Evolutionary conservation across 2,888 invertebrate genomes (phyloP).

Genomic region (Arge pagana): DNA sequence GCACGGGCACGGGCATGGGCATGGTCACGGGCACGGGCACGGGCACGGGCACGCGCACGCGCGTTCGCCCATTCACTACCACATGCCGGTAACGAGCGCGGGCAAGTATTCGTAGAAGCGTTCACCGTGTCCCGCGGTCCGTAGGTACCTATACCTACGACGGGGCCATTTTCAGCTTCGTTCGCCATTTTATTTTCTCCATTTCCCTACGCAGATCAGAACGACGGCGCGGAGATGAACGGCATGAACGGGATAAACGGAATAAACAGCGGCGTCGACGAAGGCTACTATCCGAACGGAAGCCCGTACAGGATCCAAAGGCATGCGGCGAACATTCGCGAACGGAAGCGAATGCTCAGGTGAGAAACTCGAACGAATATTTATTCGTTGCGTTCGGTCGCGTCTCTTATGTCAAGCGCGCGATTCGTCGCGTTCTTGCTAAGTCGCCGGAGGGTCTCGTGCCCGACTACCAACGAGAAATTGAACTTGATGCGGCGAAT

Average conservation of each 20-base stretch:
- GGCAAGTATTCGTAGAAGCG: too few relatives aligned
- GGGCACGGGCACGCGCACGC: constrained; percentile 47
- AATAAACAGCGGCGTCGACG: constrained; percentile 56
- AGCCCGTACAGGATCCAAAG: constrained; percentile 87
- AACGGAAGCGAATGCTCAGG: constrained; percentile 98
- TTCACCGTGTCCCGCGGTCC: too few relatives aligned
- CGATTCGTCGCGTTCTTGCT: too few relatives aligned
- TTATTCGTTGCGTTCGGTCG: too few relatives aligned
- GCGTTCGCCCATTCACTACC: constrained; percentile 53
- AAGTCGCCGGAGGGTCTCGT: too few relatives aligned
- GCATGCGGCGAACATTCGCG: constrained; percentile 94
- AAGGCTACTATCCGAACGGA: constrained; percentile 68
- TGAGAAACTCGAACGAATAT: constrained; percentile 59
- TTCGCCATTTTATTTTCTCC: constrained; percentile 11
- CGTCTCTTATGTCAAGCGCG: too few relatives aligned
- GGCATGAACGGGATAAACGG: constrained; percentile 17
- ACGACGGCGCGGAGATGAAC: constrained; percentile 45
- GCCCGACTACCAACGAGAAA: too few relatives aligned
- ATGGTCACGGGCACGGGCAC: constrained; percentile 38
- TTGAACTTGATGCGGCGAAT: too few relatives aligned
- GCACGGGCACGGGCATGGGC: constrained; percentile 14
- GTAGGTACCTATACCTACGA: constrained; percentile 33
- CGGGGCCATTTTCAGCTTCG: constrained; percentile 26
- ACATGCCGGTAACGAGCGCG: constrained; percentile 51
- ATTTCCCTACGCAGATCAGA: constrained; percentile 41